Conservation (phyloP, 2,888 invertebrate genomes). For the Cantharis nigra region DNA sequence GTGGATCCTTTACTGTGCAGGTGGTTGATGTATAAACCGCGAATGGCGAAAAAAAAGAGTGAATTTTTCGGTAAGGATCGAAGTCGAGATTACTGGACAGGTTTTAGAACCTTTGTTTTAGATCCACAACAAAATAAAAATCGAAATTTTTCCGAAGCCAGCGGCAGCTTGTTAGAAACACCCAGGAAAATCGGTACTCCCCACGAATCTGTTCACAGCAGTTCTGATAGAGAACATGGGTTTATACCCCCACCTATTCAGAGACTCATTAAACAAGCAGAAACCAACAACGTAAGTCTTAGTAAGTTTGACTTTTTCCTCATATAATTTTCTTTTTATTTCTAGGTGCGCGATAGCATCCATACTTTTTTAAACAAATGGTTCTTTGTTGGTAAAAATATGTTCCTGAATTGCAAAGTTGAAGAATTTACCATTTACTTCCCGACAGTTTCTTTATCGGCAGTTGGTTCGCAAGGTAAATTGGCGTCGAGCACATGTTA, state of each 20-base stretch:
- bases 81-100: background rate
- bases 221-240: slow-evolving; percentile 54
- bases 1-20: slow-evolving; percentile 68
- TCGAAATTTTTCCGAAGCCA: slow-evolving; percentile 44
- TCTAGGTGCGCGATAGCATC: slow-evolving; percentile 49
- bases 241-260: slow-evolving; percentile 6
- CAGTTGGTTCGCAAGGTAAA: slow-evolving; percentile 59
- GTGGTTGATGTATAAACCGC: slow-evolving; percentile 65
- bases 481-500: background rate
- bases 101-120: background rate
- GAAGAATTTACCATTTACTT: slow-evolving; percentile 65
- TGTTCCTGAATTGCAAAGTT: slow-evolving; percentile 61
- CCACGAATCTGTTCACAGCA: slow-evolving; percentile 58
- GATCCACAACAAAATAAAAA: slow-evolving; percentile 33
- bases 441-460: slow-evolving; percentile 61
- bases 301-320: background rate
- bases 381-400: slow-evolving; percentile 60
- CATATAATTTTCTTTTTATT: slow-evolving; percentile 4
- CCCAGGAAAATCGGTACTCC: slow-evolving; percentile 56
- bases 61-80: slow-evolving; percentile 10
- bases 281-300: slow-evolving; percentile 5
- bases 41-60: slow-evolving; percentile 24
- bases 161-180: slow-evolving; percentile 47
- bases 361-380: slow-evolving; percentile 54
- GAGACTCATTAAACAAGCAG: slow-evolving; percentile 1